A percentile compares a stretch with the other conserved stretches of the same genome.
Evolutionary conservation across 2,113 vertebrate species (phyloP).

Genomic region (Procavia capensis): DNA sequence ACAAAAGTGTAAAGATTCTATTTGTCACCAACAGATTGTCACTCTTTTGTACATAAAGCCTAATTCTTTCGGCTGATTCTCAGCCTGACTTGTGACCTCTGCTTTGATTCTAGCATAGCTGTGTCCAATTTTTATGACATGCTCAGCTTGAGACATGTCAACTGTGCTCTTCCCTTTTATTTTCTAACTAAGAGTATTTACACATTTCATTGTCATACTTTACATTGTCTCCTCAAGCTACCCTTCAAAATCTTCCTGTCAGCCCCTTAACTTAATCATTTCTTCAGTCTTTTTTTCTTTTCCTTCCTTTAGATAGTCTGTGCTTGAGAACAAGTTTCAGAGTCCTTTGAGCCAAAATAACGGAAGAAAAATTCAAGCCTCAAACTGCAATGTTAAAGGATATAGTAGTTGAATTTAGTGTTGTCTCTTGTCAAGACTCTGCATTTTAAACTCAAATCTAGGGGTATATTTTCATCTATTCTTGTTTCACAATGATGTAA

Average conservation of each 20-base stretch:
- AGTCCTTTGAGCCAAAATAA: too few species aligned
- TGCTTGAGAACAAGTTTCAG: too few species aligned
- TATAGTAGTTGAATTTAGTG: background rate
- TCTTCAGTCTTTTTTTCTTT: too few species aligned
- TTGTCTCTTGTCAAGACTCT: background rate
- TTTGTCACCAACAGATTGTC: fast-evolving
- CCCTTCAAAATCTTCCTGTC: background rate
- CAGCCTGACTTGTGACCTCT: background rate
- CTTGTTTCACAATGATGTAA: background rate
- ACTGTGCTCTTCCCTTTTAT: background rate
- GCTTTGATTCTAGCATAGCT: background rate
- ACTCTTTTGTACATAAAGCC: fast-evolving
- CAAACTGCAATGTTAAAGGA: background rate
- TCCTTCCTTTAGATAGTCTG: too few species aligned
- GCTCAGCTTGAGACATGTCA: background rate
- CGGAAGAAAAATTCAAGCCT: background rate
- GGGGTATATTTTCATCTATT: background rate
- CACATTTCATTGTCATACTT: background rate
- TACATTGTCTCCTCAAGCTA: background rate
- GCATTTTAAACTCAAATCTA: background rate
- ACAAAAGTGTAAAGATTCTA: fast-evolving
- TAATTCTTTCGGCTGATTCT: background rate
- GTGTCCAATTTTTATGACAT: background rate
- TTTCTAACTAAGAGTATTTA: background rate
- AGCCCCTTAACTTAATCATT: background rate